These are phyloP conservation scores for Spatulosminthurus flaviceps DNA, from an alignment of 2,888 invertebrate genomes.

Conservation along the genomic window DNA sequence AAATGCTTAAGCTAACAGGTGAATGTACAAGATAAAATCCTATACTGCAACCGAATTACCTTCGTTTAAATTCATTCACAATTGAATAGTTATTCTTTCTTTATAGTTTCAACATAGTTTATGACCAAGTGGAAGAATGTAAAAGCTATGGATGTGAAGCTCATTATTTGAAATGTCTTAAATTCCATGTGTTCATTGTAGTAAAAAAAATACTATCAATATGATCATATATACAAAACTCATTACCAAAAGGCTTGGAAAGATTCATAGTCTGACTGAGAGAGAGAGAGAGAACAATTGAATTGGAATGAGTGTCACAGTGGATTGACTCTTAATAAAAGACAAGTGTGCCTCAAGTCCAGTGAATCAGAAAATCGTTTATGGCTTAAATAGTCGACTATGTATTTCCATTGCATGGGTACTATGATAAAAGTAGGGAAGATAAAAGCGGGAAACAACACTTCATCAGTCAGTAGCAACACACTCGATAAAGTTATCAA, in stretches of 20 bases:
- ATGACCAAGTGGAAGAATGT: background rate
- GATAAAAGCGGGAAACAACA: background rate
- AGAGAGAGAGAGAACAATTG: background rate
- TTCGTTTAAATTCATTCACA: background rate
- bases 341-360: slow-evolving; percentile 4
- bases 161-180: background rate
- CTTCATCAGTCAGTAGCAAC: background rate
- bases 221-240: background rate
- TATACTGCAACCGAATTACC: background rate
- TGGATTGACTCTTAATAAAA: background rate
- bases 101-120: background rate
- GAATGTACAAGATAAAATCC: slow-evolving; percentile 3
- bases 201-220: background rate
- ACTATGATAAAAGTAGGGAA: background rate
- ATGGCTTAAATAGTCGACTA: background rate
- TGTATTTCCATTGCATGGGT: slow-evolving; percentile 3
- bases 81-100: background rate
- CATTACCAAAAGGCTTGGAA: background rate
- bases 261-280: background rate
- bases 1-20: background rate
- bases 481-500: slow-evolving; percentile 41
- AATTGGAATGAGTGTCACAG: background rate
- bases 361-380: slow-evolving; percentile 18
- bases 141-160: background rate
- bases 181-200: background rate